These are phyloP conservation scores for Lagopus muta DNA, from an alignment of 2,113 vertebrate species.

Conservation along the genomic window DNA sequence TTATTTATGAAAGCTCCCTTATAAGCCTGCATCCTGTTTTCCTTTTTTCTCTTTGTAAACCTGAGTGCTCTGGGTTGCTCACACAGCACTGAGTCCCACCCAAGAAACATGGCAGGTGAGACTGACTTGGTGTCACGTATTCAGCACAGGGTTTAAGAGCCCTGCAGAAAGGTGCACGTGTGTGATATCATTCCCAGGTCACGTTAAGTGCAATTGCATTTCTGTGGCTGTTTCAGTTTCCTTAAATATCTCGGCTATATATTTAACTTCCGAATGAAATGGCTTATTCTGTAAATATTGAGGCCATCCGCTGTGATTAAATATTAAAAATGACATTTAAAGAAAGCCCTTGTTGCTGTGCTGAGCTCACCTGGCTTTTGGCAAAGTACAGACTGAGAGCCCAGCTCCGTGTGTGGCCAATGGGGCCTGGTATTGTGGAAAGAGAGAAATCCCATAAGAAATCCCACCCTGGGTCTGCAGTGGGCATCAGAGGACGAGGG, in stretches of 20 bases:
- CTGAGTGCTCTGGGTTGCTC: neutral
- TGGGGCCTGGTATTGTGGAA: neutral
- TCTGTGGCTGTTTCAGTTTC: constrained; percentile 38
- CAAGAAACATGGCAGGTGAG: neutral
- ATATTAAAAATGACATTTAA: constrained; percentile 46
- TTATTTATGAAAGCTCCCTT: neutral
- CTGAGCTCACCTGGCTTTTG: neutral
- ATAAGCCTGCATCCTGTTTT: neutral
- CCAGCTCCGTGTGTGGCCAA: rapidly evolving
- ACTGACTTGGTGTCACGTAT: neutral
- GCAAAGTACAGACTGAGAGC: neutral
- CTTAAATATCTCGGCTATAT: constrained; percentile 11
- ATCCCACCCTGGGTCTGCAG: rapidly evolving
- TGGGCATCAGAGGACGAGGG: neutral
- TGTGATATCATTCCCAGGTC: neutral
- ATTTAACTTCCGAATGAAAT: constrained; percentile 37
- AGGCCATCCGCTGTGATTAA: constrained; percentile 5
- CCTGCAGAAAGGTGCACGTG: neutral
- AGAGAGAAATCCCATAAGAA: neutral
- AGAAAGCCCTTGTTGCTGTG: neutral
- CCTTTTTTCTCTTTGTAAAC: neutral
- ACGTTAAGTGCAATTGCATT: constrained; percentile 28
- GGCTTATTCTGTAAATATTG: constrained; percentile 39
- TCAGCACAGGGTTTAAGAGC: neutral
- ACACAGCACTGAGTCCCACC: neutral